These are phyloP conservation scores for Tachycineta bicolor DNA, from an alignment of 2,113 vertebrate species.

Conservation along the genomic window DNA sequence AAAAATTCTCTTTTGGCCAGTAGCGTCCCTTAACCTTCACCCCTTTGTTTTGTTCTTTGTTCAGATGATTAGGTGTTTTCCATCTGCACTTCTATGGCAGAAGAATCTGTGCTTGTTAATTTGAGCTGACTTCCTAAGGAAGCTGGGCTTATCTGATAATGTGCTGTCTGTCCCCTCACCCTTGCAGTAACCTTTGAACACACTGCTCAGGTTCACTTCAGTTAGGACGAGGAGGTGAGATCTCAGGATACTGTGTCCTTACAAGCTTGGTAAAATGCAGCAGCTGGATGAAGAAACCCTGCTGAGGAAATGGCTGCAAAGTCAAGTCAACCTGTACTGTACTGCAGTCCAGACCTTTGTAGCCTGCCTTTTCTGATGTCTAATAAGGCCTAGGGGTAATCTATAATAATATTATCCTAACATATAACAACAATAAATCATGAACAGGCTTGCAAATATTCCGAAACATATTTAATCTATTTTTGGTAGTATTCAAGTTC, in stretches of 20 bases:
- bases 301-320: neutral
- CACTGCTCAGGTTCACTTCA: neutral
- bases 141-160: conserved; percentile 25
- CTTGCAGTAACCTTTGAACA: conserved; percentile 32
- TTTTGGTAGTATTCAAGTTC: neutral
- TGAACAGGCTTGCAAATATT: neutral
- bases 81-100: neutral
- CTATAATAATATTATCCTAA: neutral
- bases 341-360: neutral
- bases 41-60: conserved; percentile 46
- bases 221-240: neutral
- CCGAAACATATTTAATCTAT: neutral
- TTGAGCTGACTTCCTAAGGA: conserved; percentile 59
- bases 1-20: neutral
- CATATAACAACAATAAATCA: neutral
- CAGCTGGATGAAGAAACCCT: neutral
- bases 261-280: neutral
- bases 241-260: neutral
- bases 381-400: neutral
- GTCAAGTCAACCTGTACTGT: neutral
- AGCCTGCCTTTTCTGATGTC: neutral
- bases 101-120: conserved; percentile 37
- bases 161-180: neutral
- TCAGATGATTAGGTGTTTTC: conserved; percentile 55
- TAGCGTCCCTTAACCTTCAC: conserved; percentile 22